These are phyloP conservation scores for Danio albolineatus DNA, from an alignment of 2,797 vertebrate genomes.

Conservation along the genomic window DNA sequence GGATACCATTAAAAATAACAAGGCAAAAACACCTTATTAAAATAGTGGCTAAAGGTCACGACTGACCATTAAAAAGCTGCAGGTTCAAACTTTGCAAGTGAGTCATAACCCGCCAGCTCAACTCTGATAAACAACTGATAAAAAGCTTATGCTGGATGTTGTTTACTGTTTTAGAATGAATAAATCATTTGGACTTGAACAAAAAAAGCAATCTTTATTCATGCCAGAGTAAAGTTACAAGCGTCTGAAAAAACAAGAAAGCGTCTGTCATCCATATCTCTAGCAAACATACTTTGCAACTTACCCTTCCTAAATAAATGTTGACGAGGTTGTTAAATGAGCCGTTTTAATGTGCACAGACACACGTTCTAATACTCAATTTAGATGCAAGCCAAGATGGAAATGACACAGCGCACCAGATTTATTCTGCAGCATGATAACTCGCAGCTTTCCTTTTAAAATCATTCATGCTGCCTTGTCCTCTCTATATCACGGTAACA, in stretches of 20 bases:
- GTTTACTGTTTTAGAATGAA: background rate
- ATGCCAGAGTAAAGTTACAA: conserved; percentile 1
- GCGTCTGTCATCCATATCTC: background rate
- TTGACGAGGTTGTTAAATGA: conserved; percentile 41
- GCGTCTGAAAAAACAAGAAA: conserved; percentile 10
- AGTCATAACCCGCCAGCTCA: background rate
- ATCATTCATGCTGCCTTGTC: background rate
- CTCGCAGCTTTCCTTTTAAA: background rate
- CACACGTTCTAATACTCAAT: conserved; percentile 22
- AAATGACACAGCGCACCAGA: conserved; percentile 29
- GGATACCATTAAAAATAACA: background rate
- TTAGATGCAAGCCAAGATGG: conserved; percentile 24
- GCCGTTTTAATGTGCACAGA: conserved; percentile 24
- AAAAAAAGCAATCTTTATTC: conserved; percentile 1
- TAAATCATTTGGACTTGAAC: background rate
- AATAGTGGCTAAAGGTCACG: background rate
- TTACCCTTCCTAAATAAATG: conserved; percentile 15
- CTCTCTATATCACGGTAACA: background rate
- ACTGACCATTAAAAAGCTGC: background rate
- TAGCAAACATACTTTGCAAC: conserved; percentile 7
- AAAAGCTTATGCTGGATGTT: background rate
- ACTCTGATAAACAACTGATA: background rate
- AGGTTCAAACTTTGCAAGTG: background rate
- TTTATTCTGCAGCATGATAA: background rate
- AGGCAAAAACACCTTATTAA: background rate